phyloP scores from a whole-genome alignment of 2,888 invertebrate genomes.

The Spilarctia lutea region DNA sequence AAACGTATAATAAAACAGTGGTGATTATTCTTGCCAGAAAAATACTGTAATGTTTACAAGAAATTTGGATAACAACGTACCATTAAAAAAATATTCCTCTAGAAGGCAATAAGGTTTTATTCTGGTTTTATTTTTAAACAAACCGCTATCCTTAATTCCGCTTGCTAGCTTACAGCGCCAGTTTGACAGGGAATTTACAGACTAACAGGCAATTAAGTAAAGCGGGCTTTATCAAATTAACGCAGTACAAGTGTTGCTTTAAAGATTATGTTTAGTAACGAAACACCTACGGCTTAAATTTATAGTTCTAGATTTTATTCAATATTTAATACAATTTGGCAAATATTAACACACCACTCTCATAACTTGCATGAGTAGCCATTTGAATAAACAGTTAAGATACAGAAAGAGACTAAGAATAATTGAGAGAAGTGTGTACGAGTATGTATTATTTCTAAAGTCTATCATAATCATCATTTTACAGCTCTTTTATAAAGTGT shows the following conservation, averaged over 20 bases:
- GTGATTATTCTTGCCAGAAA: neutral
- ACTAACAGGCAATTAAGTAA: neutral
- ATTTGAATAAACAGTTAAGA: neutral
- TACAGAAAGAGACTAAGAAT: neutral
- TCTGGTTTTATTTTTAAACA: neutral
- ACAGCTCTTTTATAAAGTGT: too few relatives aligned
- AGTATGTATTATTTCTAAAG: too few relatives aligned
- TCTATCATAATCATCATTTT: too few relatives aligned
- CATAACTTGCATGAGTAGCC: neutral
- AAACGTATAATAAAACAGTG: neutral
- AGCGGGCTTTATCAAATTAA: neutral
- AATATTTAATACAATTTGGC: neutral
- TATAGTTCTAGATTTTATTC: neutral
- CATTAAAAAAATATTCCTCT: neutral
- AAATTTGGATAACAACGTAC: neutral
- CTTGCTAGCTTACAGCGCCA: neutral
- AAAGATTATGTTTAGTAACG: neutral
- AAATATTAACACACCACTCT: neutral
- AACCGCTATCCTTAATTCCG: neutral
- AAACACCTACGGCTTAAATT: neutral
- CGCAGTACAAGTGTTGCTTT: neutral
- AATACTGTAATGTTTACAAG: neutral
- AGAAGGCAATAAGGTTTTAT: neutral
- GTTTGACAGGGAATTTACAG: neutral
- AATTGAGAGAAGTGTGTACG: neutral